A percentile compares a stretch with the other conserved stretches of the same genome.
Conservation (phyloP, 2,888 invertebrate species). For the Dryadula phaetusa region DNA sequence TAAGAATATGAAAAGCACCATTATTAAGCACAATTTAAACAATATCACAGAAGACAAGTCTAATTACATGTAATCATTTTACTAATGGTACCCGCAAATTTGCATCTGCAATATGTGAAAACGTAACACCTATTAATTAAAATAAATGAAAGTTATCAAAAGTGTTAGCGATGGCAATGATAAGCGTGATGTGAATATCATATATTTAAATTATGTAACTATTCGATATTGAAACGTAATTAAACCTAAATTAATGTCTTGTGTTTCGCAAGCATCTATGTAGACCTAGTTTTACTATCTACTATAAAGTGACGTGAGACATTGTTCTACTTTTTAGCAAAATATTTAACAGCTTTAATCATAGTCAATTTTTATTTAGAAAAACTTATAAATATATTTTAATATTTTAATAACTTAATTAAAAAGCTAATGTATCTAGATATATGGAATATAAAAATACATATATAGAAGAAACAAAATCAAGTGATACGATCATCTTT, state of each 20-base stretch:
- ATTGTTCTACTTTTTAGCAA: background rate
- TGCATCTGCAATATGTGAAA: slow-evolving; percentile 11
- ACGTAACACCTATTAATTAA: slow-evolving; percentile 11
- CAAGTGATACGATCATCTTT: too few species aligned
- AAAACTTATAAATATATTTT: background rate
- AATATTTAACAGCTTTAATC: background rate
- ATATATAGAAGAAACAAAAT: too few species aligned
- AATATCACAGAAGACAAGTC: background rate
- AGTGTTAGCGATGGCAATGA: slow-evolving; percentile 15
- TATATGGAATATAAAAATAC: too few species aligned
- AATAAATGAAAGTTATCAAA: slow-evolving; percentile 26
- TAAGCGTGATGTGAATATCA: slow-evolving; percentile 23
- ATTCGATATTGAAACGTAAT: slow-evolving; percentile 11
- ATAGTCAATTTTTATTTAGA: background rate
- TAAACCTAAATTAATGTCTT: slow-evolving; percentile 5
- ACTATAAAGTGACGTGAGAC: background rate
- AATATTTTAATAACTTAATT: too few species aligned
- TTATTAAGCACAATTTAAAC: background rate
- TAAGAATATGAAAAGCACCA: too few species aligned
- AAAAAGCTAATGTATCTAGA: too few species aligned
- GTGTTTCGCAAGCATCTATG: slow-evolving; percentile 5
- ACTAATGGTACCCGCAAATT: background rate
- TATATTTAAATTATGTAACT: slow-evolving; percentile 23
- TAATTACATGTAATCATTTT: background rate
- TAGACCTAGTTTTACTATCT: slow-evolving; percentile 9